These are phyloP conservation scores for Trichacis sp. DNA, from an alignment of 2,888 invertebrate genomes.

Conservation along the genomic window DNA sequence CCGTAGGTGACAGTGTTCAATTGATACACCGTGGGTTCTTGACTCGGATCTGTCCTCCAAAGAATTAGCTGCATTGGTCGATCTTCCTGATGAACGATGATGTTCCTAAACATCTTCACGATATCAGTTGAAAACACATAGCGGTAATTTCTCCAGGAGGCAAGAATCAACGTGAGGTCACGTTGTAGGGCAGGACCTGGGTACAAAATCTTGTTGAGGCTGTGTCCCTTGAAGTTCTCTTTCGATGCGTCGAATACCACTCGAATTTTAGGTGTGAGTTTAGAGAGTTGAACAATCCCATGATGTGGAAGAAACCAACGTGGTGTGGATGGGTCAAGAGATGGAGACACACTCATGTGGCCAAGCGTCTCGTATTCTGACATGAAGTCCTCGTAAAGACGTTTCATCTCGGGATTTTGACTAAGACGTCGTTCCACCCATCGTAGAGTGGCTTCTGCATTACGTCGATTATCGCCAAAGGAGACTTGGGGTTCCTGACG, in stretches of 20 bases:
- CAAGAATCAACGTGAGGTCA: not conserved
- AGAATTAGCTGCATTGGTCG: constrained; percentile 48
- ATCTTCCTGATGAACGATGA: not conserved
- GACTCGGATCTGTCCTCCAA: constrained; percentile 44
- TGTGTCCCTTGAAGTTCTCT: not conserved
- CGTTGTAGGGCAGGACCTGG: not conserved
- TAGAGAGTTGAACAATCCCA: not conserved
- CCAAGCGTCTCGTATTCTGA: not conserved
- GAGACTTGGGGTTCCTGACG: too few relatives aligned
- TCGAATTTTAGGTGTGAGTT: not conserved
- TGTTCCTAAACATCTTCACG: not conserved
- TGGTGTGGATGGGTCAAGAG: too few relatives aligned
- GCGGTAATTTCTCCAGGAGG: not conserved
- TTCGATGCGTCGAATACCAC: not conserved
- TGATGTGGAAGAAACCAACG: not conserved
- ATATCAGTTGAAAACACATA: not conserved
- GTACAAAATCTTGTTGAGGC: not conserved
- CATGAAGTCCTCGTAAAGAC: not conserved
- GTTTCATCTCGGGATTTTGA: not conserved
- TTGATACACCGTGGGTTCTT: constrained; percentile 4
- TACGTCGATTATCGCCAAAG: not conserved
- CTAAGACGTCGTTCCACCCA: not conserved
- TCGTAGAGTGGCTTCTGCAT: not conserved
- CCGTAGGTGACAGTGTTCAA: constrained; percentile 11
- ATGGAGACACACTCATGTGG: not conserved